These are phyloP conservation scores for Trachymyrmex septentrionalis DNA, from an alignment of 1,140 invertebrate species.

Conservation along the genomic window DNA sequence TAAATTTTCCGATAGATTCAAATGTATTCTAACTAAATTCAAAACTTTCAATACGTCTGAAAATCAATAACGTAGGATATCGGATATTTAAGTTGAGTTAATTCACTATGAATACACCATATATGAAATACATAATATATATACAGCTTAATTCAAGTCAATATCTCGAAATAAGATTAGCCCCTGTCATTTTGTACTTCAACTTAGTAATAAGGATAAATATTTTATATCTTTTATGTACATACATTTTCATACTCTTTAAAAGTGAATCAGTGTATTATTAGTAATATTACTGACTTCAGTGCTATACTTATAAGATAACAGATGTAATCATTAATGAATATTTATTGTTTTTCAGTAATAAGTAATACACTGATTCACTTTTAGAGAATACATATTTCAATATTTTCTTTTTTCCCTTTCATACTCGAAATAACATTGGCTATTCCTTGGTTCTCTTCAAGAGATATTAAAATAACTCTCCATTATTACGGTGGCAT, in stretches of 20 bases:
- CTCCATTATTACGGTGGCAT: neutral
- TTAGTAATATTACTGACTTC: no score
- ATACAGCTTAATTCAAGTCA: neutral
- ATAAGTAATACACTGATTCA: no score
- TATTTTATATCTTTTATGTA: neutral
- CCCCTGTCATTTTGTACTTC: neutral
- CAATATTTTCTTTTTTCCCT: neutral
- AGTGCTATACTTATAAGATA: no score
- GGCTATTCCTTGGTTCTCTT: neutral
- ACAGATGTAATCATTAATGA: no score
- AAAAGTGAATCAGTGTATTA: no score
- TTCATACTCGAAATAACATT: neutral
- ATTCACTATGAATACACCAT: neutral
- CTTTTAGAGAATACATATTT: neutral
- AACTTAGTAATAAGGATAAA: neutral
- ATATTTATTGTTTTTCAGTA: no score
- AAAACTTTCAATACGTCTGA: constrained; percentile 19
- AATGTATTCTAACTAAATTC: constrained; percentile 1
- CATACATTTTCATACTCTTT: no score
- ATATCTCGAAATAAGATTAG: neutral
- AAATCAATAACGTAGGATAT: neutral
- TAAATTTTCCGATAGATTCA: neutral
- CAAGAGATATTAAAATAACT: constrained; percentile 14
- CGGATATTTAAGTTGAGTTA: neutral
- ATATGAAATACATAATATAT: constrained; percentile 1